These are phyloP conservation scores for Drosophila prostipennis DNA, from an alignment of 2,888 invertebrate genomes.

Conservation along the genomic window DNA sequence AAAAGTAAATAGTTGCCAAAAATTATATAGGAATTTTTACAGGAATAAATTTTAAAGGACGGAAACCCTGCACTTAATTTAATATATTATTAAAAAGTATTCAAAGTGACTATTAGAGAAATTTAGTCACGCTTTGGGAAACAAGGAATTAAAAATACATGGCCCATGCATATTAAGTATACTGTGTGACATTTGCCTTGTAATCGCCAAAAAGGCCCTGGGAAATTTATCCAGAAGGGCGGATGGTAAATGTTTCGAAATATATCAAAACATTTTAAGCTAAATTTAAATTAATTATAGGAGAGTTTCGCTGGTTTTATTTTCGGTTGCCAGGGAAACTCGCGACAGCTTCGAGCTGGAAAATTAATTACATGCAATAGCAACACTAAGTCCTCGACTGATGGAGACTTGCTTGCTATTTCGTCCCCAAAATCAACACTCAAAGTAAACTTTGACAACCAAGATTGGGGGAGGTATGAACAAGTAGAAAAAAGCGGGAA, in stretches of 20 bases:
- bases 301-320: conserved; percentile 22
- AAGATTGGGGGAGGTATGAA: conserved; percentile 10
- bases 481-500: conserved; percentile 6
- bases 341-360: conserved; percentile 28
- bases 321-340: conserved; percentile 32
- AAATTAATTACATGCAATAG: conserved; percentile 70
- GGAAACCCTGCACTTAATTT: neutral
- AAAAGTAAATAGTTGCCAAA: no score
- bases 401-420: conserved; percentile 25
- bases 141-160: conserved; percentile 19
- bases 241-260: conserved; percentile 18
- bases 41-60: neutral
- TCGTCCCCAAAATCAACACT: conserved; percentile 57
- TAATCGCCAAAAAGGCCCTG: neutral
- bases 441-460: conserved; percentile 41
- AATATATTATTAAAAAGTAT: conserved; percentile 15
- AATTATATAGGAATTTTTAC: no score
- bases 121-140: neutral
- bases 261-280: conserved; percentile 66
- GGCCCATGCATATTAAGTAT: conserved; percentile 3
- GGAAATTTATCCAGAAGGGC: neutral
- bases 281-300: conserved; percentile 72
- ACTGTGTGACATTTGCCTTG: conserved; percentile 13
- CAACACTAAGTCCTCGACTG: conserved; percentile 44
- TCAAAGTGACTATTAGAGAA: conserved; percentile 21